Percentiles rank a stretch among this genome's conserved stretches.
These are phyloP conservation scores for Carposina sasakii DNA, from an alignment of 1,140 invertebrate genomes.

Conservation along the genomic window DNA sequence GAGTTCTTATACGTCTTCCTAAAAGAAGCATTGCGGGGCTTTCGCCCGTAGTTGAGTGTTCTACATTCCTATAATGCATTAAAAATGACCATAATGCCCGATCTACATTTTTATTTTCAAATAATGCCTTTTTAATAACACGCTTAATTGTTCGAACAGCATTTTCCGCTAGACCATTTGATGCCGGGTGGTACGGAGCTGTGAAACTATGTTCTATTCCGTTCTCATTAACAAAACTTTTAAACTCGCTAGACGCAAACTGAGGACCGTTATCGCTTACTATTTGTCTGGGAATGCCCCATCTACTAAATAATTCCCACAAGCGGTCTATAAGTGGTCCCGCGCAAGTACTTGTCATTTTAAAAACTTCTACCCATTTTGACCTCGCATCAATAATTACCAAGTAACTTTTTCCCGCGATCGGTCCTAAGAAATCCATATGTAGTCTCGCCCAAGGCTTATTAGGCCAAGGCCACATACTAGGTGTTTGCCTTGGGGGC, in stretches of 20 bases:
- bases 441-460: not conserved
- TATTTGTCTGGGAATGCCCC: not conserved
- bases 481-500: not conserved
- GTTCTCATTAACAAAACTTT: not conserved
- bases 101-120: not conserved
- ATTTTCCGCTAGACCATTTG: conserved; percentile 1
- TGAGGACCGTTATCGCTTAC: not conserved
- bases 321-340: not conserved
- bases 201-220: not conserved
- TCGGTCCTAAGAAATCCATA: not conserved
- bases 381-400: not conserved
- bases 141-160: not conserved
- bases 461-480: not conserved
- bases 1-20: not conserved
- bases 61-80: not conserved
- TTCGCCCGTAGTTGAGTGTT: not conserved
- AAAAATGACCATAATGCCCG: not conserved
- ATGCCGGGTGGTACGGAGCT: not conserved
- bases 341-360: not conserved
- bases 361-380: not conserved
- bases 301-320: not conserved
- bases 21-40: not conserved
- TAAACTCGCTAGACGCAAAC: not conserved
- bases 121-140: conserved; percentile 1
- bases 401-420: not conserved